Conservation (phyloP, 2,888 invertebrate species). For the Ennomos quercinarius region DNA sequence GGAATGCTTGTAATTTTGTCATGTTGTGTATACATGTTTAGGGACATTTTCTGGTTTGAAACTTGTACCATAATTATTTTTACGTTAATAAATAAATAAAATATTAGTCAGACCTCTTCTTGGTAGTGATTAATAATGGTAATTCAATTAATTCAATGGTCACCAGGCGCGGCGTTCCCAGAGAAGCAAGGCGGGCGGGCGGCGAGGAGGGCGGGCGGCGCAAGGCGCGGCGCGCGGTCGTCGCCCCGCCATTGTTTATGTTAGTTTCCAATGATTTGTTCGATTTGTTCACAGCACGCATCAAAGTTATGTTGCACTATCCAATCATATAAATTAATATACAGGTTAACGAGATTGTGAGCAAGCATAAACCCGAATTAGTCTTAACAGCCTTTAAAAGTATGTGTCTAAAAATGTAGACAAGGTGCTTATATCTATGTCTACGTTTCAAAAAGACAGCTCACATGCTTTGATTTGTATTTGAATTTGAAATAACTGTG, state of each 20-base stretch:
- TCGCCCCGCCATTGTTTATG: slow-evolving; percentile 29
- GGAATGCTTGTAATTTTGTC: too few relatives aligned
- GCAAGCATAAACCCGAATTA: slow-evolving; percentile 10
- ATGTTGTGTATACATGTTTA: too few relatives aligned
- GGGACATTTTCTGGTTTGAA: too few relatives aligned
- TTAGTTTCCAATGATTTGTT: slow-evolving; percentile 25
- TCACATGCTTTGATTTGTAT: too few relatives aligned
- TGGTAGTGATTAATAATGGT: not conserved
- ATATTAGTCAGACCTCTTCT: too few relatives aligned
- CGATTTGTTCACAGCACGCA: slow-evolving; percentile 22
- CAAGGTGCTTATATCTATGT: too few relatives aligned
- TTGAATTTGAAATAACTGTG: too few relatives aligned
- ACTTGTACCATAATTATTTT: too few relatives aligned
- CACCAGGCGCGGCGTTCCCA: slow-evolving; percentile 21
- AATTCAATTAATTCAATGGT: slow-evolving; percentile 12
- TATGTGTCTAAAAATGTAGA: too few relatives aligned
- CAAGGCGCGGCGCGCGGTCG: slow-evolving; percentile 11
- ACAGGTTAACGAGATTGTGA: slow-evolving; percentile 17
- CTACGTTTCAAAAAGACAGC: too few relatives aligned
- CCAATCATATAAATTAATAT: slow-evolving; percentile 20
- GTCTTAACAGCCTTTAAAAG: not conserved
- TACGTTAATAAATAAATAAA: too few relatives aligned
- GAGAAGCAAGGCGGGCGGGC: slow-evolving; percentile 8
- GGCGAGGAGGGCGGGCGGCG: slow-evolving; percentile 1
- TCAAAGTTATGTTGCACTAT: not conserved